Evolutionary conservation across 2,888 invertebrate species (phyloP), one percentile per base, ranked within the genome.

Genomic region (Tetragnatha montana): DNA sequence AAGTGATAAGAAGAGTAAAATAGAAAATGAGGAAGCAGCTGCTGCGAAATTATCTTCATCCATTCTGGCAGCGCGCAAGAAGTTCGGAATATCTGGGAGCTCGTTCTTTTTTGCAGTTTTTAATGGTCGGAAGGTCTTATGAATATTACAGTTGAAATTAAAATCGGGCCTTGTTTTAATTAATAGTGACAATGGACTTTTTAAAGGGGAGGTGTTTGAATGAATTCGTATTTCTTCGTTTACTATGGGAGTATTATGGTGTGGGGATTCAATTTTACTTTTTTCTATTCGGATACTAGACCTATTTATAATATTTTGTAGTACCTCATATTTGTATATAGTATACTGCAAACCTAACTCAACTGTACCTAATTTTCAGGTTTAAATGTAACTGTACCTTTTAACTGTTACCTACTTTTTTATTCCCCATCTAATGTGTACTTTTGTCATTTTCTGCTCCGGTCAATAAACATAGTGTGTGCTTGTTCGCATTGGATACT

Each of bases 1-100:
- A 60, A 74, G 82, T 51, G 82, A 82, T 82, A 82, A 82, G 82
- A 74, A 74, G 60, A 74, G 73, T 60, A 82, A 74, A 82, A 82
- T 74, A 82, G 82, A 78, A 78, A 74, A 74, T 81, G 81, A 81
- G 47, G 69, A 81, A 70, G 50, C 71, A 19, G 22, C 78, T 21
- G 35, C 14, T 70, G 71, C 70, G 70, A 81, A 81, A 81, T 74
- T 82, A 73, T 74, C 82, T 21, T 35, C 22, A 82, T 82, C 73
- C 35, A 82, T 82, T 51, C 22, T 50, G 19, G 60, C 78, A 8
- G n/a, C 21, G 12, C 8, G 60, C 21, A 82, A 17, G 60, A 22
- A 22, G 21, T 51, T 17, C 71, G 35, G 51, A 51, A 51, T 22
- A 74, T 22, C 22, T 22, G 74, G 60, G 74, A n/a, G 68, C 80